phyloP scores from a whole-genome alignment of 2,888 invertebrate species.

The Dioctria rufipes region DNA sequence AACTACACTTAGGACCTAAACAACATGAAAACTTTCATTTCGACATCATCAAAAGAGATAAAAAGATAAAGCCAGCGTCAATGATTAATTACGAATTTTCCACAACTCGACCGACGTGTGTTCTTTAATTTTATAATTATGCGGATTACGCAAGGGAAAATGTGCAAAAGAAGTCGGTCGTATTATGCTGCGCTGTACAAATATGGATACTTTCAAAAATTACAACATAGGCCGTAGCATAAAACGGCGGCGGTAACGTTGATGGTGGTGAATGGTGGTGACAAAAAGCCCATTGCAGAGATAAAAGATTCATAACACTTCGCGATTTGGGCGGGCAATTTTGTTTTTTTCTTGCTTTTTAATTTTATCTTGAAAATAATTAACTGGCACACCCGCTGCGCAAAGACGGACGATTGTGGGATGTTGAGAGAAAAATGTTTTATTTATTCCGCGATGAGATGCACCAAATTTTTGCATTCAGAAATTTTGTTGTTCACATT shows the following conservation, averaged over 20 bases:
- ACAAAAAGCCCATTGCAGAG: too few species aligned
- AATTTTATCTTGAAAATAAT: too few species aligned
- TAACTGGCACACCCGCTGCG: not conserved
- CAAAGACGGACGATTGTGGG: constrained; percentile 2
- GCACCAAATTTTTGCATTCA: too few species aligned
- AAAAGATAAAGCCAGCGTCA: constrained; percentile 7
- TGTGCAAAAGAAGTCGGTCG: constrained; percentile 26
- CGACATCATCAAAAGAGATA: not conserved
- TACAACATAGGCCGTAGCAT: constrained; percentile 10
- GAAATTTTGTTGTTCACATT: too few species aligned
- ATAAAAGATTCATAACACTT: too few species aligned
- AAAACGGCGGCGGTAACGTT: too few species aligned
- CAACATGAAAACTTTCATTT: constrained; percentile 34
- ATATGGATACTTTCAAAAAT: constrained; percentile 21
- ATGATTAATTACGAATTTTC: constrained; percentile 39
- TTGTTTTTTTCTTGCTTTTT: too few species aligned
- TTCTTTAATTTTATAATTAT: constrained; percentile 10
- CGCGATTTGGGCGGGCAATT: too few species aligned
- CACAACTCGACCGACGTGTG: not conserved
- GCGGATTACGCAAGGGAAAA: constrained; percentile 34
- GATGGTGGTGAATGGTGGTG: too few species aligned
- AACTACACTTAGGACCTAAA: not conserved
- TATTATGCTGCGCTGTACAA: not conserved
- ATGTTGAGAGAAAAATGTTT: too few species aligned
- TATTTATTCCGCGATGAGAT: too few species aligned